phyloP scores from a whole-genome alignment of 2,888 invertebrate species.

The Pemphredon lugubris region DNA sequence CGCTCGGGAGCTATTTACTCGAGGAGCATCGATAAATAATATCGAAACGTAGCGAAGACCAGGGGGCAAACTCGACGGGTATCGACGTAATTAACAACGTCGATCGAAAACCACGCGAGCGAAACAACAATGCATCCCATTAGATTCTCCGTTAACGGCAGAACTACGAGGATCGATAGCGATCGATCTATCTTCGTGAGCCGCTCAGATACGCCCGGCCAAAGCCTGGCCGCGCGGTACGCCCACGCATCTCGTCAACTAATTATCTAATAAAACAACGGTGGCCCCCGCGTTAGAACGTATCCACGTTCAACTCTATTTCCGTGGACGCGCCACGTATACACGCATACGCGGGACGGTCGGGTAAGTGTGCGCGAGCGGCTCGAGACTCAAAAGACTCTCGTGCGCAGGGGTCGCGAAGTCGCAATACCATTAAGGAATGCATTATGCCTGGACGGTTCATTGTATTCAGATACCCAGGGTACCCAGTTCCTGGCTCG shows the following conservation, averaged over 20 bases:
- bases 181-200: constrained; percentile 45
- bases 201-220: constrained; percentile 47
- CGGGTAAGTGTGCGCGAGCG: background rate
- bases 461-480: constrained; percentile 78
- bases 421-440: constrained; percentile 70
- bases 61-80: too few species aligned
- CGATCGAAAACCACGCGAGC: constrained; percentile 21
- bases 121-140: constrained; percentile 26
- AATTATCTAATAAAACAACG: constrained; percentile 65
- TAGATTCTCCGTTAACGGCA: too few species aligned
- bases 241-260: constrained; percentile 64
- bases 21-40: too few species aligned
- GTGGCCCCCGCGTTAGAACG: constrained; percentile 23
- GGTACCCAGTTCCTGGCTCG: constrained; percentile 22
- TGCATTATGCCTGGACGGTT: constrained; percentile 69
- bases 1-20: too few species aligned
- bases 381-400: constrained; percentile 15
- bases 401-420: constrained; percentile 51
- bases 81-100: background rate
- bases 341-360: constrained; percentile 1
- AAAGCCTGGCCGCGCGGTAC: constrained; percentile 50
- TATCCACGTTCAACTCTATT: background rate
- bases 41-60: too few species aligned
- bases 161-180: constrained; percentile 24
- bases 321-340: background rate